Evolutionary conservation across 2,797 vertebrate genomes (phyloP), one percentile per base, ranked within the genome.

Genomic region (Hippocampus kuda): DNA sequence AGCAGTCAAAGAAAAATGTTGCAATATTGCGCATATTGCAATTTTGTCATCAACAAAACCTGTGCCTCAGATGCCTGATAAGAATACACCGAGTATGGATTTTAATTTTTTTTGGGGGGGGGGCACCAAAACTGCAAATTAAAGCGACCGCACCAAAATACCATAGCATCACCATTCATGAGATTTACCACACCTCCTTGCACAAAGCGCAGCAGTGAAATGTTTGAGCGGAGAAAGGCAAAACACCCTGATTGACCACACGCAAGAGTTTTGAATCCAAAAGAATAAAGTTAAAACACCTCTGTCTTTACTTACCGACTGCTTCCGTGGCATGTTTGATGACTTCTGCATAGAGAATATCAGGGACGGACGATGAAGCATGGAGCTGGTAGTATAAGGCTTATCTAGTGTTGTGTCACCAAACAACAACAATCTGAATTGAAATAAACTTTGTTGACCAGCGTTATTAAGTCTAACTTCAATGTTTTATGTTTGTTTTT

Each of bases 91-190:
- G 24, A 57, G 12, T 12, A n/a, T 22, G n/a, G 9, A 38, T 38
- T 38, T 8, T 7, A 1, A 7, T 38, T 38, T 38, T 38, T 8
- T 8, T 7, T 7, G 34, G 34, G 4, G 30, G 30, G 30, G 30
- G 68, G 70, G 74, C 27, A 27, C 53, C n/a, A 66, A 71, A 81
- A 75, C 66, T 76, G 70, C 1, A 26, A 66, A 24, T 75, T 65
- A 74, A 76, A 70, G 57, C 27, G 75, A 79, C 72, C 78, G 80
- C 72, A 30, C 67, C 59, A 67, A 26, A 82, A 87, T 78, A 70
- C 86, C 88, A 89, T 88, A 77, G 89, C 85, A 89, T 89, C 86
- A 81, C 68, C 70, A 78, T 76, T 73, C 67, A 81, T 77, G 77
- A 65, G 62, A 84, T 60, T 34, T 30, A 30, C 30, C 59, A 20